Evolutionary conservation across 2,888 invertebrate genomes (phyloP), one percentile per base, ranked within the genome.

Genomic region (Invenusta paracnida): DNA sequence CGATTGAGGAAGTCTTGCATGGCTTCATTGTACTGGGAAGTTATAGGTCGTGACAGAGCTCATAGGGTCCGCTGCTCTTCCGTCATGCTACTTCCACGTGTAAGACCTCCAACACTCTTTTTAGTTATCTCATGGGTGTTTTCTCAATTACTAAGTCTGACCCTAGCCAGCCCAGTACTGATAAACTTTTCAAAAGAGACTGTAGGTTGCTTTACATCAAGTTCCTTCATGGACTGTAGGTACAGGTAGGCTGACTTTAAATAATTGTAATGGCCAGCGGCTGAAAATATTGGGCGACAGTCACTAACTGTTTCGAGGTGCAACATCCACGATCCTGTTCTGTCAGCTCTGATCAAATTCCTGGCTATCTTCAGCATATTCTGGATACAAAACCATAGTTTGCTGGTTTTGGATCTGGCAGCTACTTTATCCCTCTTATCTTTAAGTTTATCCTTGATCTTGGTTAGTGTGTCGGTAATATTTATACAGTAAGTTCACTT

Each of bases 231-330:
- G n/a, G 83, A 29, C 30, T 87, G 87, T 27, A 87, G 5, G 66
- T 87, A 87, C n/a, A 87, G 66, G 67, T 84, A 87, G 13, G 86
- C 84, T 29, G 86, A 87, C 29, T 87, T 86, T 67, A 86, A 28
- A 66, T 86, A 86, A 30, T 86, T 86, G 67, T 1, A 30, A 67
- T 86, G 87, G 2, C 87, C 87, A 29, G 87, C 87, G 23, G 86
- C 86, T 27, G 86, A 86, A 83, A 87, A 87, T 83, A 87, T 86
- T n/a, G 87, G 87, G 23, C 86, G 30, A 83, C 86, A 86, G 23
- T 86, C 87, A 23, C 83, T 17, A 11, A 86, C 66, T 17, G 86
- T 84, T 23, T 66, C 30, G 13, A 85, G 30, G 81, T 87, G 81
- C 67, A 13, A 67, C 29, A 27, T 23, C 87, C 85, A 87, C 17